phyloP scores from a whole-genome alignment of 2,888 invertebrate species.

The Leucozona laternaria region DNA sequence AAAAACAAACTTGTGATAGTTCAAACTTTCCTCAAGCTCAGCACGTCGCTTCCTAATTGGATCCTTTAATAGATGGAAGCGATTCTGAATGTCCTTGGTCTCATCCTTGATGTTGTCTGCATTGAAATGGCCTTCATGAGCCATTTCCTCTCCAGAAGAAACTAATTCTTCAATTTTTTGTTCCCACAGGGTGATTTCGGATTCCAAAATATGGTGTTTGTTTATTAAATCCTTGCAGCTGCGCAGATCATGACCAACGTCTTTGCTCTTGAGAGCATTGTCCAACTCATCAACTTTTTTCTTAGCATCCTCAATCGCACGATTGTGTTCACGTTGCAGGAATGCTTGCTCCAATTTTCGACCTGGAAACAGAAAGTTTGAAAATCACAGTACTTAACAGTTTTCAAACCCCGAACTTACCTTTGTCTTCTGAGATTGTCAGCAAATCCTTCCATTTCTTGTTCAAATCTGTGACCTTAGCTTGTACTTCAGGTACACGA shows the following conservation, averaged over 20 bases:
- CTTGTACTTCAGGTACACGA: conserved; percentile 88
- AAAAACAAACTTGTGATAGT: conserved; percentile 95
- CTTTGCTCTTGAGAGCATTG: conserved; percentile 89
- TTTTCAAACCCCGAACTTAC: conserved; percentile 32
- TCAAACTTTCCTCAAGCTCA: conserved; percentile 92
- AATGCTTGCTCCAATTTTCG: conserved; percentile 94
- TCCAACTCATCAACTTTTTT: conserved; percentile 94
- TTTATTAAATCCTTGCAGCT: conserved; percentile 96
- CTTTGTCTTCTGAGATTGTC: conserved; percentile 87
- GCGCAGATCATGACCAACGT: conserved; percentile 94
- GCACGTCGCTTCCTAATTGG: conserved; percentile 89
- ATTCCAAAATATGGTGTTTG: conserved; percentile 94
- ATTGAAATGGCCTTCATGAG: conserved; percentile 97
- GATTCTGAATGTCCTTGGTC: conserved; percentile 89
- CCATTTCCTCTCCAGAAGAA: conserved; percentile 94
- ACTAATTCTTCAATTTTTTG: conserved; percentile 91
- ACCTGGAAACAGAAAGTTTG: conserved; percentile 81
- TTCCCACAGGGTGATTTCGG: conserved; percentile 93
- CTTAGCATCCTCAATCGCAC: conserved; percentile 95
- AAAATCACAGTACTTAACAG: not conserved
- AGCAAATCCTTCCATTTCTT: conserved; percentile 91
- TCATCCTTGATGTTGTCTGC: conserved; percentile 92
- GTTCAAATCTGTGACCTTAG: conserved; percentile 89
- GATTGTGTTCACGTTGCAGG: conserved; percentile 90
- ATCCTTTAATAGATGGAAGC: conserved; percentile 88